A percentile compares a stretch with the other conserved stretches of the same genome.
Evolutionary conservation across 2,888 invertebrate species (phyloP).

Genomic region (Hemithea aestivaria): DNA sequence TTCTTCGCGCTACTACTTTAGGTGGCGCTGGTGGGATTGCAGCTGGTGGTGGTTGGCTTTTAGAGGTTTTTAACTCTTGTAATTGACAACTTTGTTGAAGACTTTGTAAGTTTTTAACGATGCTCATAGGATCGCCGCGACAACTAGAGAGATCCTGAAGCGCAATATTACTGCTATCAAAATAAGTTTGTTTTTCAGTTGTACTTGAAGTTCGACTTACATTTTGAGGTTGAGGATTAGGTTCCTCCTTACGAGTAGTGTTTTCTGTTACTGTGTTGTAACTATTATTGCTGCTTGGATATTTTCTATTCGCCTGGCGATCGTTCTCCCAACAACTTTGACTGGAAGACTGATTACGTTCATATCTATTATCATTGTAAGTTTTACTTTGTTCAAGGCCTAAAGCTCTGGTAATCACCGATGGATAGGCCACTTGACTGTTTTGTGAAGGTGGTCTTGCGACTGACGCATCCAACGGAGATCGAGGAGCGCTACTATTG

Average conservation of each 20-base stretch:
- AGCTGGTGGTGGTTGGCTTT: constrained; percentile 55
- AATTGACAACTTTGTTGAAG: constrained; percentile 80
- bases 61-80: constrained; percentile 75
- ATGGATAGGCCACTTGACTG: constrained; percentile 87
- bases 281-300: constrained; percentile 61
- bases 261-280: constrained; percentile 67
- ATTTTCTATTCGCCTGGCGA: constrained; percentile 70
- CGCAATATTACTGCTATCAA: constrained; percentile 81
- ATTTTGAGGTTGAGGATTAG: constrained; percentile 59
- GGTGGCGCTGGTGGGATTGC: constrained; percentile 37
- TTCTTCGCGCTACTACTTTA: constrained; percentile 73
- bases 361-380: constrained; percentile 75
- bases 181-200: constrained; percentile 80
- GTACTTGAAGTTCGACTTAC: constrained; percentile 63
- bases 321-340: constrained; percentile 81
- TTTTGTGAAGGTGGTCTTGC: constrained; percentile 80
- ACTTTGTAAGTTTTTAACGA: constrained; percentile 85
- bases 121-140: constrained; percentile 86
- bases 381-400: constrained; percentile 80
- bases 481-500: constrained; percentile 80
- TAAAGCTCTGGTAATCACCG: constrained; percentile 88
- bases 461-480: constrained; percentile 84
- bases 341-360: constrained; percentile 69
- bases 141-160: constrained; percentile 86
- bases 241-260: constrained; percentile 67